Evolutionary conservation across 2,888 invertebrate species (phyloP).

Genomic region (Drosophila atripex): DNA sequence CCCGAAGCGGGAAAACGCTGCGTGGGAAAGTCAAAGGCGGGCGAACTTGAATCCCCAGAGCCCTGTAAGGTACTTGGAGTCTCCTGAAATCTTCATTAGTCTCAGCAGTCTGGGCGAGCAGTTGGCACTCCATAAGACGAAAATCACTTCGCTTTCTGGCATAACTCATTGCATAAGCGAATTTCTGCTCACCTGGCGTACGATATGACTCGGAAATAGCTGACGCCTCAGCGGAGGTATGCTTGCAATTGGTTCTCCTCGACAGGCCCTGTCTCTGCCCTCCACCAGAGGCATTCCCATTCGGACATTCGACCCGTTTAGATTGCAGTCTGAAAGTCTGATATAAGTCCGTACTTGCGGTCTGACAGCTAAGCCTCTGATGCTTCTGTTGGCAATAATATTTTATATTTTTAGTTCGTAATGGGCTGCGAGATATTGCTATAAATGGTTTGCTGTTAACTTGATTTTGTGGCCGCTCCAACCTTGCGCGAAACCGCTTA

Average conservation of each 20-base stretch:
- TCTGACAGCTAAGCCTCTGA: conserved; percentile 17
- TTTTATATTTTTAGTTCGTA: conserved; percentile 17
- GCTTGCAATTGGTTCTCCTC: not conserved
- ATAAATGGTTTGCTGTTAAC: conserved; percentile 13
- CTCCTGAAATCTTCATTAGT: conserved; percentile 28
- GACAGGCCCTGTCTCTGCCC: no score
- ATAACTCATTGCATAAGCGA: conserved; percentile 56
- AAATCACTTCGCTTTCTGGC: conserved; percentile 15
- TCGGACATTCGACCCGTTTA: conserved; percentile 3
- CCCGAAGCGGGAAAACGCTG: conserved; percentile 38
- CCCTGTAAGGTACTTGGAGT: conserved; percentile 2
- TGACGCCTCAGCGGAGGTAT: conserved; percentile 37
- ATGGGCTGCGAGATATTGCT: conserved; percentile 28
- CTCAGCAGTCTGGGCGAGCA: conserved; percentile 31
- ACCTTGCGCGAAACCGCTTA: conserved; percentile 52
- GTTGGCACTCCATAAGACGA: conserved; percentile 39
- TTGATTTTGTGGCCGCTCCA: conserved; percentile 35
- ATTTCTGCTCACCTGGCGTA: conserved; percentile 40
- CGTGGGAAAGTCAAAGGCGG: conserved; percentile 63
- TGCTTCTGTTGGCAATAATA: conserved; percentile 37
- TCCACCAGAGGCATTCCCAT: not conserved
- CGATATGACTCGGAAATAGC: conserved; percentile 33
- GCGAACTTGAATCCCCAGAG: conserved; percentile 22
- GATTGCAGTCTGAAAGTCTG: conserved; percentile 1
- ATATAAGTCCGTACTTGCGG: conserved; percentile 47